These are phyloP conservation scores for Marmota flaviventris DNA, from an alignment of 2,113 vertebrate species.

Conservation along the genomic window DNA sequence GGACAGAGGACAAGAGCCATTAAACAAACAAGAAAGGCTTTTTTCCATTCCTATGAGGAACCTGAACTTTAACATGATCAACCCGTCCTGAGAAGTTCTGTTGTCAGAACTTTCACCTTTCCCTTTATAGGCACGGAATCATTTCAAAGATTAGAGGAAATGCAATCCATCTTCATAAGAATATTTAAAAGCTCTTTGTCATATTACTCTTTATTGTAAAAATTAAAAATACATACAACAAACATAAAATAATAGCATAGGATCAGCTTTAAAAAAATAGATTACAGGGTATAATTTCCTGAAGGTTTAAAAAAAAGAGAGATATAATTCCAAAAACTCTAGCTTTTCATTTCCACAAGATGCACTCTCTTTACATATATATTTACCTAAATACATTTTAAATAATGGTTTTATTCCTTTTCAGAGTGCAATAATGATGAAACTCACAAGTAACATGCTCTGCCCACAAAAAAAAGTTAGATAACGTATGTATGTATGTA, in stretches of 20 bases:
- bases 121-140: not conserved
- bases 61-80: not conserved
- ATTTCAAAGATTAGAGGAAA: constrained; percentile 42
- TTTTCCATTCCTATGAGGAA: not conserved
- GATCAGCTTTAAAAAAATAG: not conserved
- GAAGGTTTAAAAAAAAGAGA: not conserved
- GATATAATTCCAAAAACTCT: not conserved
- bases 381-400: constrained; percentile 10
- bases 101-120: not conserved
- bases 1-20: not conserved
- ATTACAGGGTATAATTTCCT: not conserved
- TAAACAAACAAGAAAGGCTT: not conserved
- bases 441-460: not conserved
- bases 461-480: not conserved
- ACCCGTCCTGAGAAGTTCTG: not conserved
- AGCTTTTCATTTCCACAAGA: not conserved
- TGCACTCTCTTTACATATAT: not conserved
- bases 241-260: not conserved
- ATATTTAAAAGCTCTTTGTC: not conserved
- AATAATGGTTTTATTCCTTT: not conserved
- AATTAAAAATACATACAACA: not conserved
- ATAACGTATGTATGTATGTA: too few relatives aligned
- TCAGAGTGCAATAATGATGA: not conserved
- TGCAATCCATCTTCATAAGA: not conserved
- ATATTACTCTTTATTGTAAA: not conserved